Evolutionary conservation across 1,140 invertebrate genomes (phyloP).

Genomic region (Hestina assimilis): DNA sequence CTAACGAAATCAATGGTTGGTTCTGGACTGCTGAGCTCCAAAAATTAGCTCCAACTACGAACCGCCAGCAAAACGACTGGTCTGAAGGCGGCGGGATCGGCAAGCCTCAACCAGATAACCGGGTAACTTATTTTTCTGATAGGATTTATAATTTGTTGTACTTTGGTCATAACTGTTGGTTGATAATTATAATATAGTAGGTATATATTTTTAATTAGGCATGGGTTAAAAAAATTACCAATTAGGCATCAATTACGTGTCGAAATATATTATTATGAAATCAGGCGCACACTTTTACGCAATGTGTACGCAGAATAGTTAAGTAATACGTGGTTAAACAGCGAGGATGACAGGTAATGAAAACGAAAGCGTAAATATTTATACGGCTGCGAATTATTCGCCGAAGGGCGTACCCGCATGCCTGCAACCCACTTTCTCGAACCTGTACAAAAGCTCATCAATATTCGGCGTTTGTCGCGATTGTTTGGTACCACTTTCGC

Average conservation of each 20-base stretch:
- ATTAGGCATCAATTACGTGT: not conserved
- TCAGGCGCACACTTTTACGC: not conserved
- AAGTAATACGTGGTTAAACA: slow-evolving; percentile 57
- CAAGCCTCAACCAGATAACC: slow-evolving; percentile 90
- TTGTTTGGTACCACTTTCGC: slow-evolving; percentile 65
- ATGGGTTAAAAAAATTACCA: not conserved
- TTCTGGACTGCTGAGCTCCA: slow-evolving; percentile 92
- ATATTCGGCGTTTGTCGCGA: slow-evolving; percentile 55
- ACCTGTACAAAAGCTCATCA: slow-evolving; percentile 62
- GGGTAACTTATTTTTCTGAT: no score
- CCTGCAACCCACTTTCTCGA: slow-evolving; percentile 63
- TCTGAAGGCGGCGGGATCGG: slow-evolving; percentile 88
- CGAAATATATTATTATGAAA: not conserved
- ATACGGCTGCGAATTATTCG: slow-evolving; percentile 66
- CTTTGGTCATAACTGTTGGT: no score
- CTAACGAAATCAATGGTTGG: slow-evolving; percentile 89
- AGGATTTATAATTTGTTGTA: no score
- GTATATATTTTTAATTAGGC: no score
- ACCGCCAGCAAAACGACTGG: slow-evolving; percentile 89
- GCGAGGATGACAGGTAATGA: slow-evolving; percentile 57
- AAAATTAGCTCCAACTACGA: slow-evolving; percentile 87
- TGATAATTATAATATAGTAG: no score
- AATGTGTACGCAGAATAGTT: slow-evolving; percentile 24
- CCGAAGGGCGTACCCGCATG: slow-evolving; percentile 73
- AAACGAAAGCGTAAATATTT: slow-evolving; percentile 75